These are phyloP conservation scores for Enteromius mattozi DNA, from an alignment of 2,797 vertebrate genomes.

Conservation along the genomic window DNA sequence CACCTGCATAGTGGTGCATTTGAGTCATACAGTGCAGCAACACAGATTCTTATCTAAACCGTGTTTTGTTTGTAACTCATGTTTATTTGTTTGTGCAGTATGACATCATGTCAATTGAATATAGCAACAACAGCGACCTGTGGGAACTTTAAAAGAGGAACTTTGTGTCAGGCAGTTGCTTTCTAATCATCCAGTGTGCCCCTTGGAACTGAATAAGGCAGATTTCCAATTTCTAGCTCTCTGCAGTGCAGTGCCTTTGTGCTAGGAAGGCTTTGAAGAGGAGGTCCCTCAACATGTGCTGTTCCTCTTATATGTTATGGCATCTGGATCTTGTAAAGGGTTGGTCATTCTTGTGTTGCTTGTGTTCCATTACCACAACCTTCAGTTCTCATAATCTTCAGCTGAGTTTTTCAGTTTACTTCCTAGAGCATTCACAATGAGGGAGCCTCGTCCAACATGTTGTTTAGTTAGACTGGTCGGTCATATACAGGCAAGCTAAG, in stretches of 20 bases:
- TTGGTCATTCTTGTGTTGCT: constrained; percentile 26
- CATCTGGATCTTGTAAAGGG: constrained; percentile 54
- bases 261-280: constrained; percentile 32
- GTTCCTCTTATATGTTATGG: constrained; percentile 36
- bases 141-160: constrained; percentile 3
- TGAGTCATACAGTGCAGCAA: constrained; percentile 60
- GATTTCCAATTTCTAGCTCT: constrained; percentile 22
- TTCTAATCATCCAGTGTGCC: constrained; percentile 15
- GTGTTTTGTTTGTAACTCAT: constrained; percentile 39
- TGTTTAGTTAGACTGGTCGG: not conserved
- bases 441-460: not conserved
- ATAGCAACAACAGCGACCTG: constrained; percentile 9
- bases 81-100: constrained; percentile 32
- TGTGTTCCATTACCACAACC: constrained; percentile 44
- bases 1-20: constrained; percentile 67
- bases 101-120: constrained; percentile 40
- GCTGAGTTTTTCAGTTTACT: constrained; percentile 28
- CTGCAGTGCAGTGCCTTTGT: constrained; percentile 35
- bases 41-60: constrained; percentile 64
- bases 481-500: not conserved
- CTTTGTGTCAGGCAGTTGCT: constrained; percentile 5
- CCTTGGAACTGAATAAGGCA: not conserved
- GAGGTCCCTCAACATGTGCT: constrained; percentile 20
- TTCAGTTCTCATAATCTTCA: constrained; percentile 49
- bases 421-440: not conserved